Conservation (phyloP, 2,113 vertebrate genomes). For the Tupaia chinensis region DNA sequence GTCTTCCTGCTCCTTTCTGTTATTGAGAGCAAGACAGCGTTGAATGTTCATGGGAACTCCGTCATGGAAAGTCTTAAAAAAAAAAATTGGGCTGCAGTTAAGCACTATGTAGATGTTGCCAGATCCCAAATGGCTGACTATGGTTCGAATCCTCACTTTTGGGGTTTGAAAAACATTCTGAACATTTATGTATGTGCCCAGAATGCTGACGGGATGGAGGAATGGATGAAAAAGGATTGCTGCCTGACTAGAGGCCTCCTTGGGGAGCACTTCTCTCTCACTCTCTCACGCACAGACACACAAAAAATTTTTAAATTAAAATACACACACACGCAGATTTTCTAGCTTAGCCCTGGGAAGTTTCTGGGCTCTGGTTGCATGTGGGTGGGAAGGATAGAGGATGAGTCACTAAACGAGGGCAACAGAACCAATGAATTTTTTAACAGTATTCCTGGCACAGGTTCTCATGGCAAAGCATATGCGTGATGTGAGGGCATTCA, state of each 20-base stretch:
- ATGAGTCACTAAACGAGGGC: conserved; percentile 65
- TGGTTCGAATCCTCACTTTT: too few species aligned
- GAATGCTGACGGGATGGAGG: too few species aligned
- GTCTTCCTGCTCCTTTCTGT: not conserved
- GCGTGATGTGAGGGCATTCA: not conserved
- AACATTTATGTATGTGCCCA: too few species aligned
- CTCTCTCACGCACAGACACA: too few species aligned
- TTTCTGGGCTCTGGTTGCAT: conserved; percentile 62
- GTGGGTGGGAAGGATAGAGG: conserved; percentile 60
- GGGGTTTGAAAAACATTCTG: too few species aligned
- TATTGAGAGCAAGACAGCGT: not conserved
- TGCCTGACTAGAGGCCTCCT: too few species aligned
- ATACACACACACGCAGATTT: not conserved
- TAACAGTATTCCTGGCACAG: conserved; percentile 63
- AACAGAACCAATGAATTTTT: conserved; percentile 71
- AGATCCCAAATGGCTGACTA: too few species aligned
- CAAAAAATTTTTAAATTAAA: too few species aligned
- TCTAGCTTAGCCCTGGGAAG: conserved; percentile 52
- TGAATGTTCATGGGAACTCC: not conserved
- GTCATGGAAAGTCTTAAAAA: conserved; percentile 33
- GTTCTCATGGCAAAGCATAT: conserved; percentile 36
- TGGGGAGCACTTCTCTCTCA: too few species aligned
- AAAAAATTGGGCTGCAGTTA: not conserved
- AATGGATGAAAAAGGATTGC: too few species aligned
- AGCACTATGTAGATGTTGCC: too few species aligned